Evolutionary conservation across 2,113 vertebrate genomes (phyloP).

Genomic region (Coturnix japonica): DNA sequence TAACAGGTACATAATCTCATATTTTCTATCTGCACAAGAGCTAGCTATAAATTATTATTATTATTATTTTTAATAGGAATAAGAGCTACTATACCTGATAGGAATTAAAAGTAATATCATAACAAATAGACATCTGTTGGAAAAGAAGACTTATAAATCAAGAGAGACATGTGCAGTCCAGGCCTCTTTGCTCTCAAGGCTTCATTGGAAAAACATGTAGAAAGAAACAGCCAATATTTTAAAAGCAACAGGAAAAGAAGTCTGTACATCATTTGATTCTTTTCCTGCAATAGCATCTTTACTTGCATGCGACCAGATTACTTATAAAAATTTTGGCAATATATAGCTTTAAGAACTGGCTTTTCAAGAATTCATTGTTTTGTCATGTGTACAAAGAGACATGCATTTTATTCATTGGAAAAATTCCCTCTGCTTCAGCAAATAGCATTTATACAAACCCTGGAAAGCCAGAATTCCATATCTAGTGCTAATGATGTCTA

Average conservation of each 20-base stretch:
- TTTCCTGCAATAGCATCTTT: not conserved
- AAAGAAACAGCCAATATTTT: conserved; percentile 44
- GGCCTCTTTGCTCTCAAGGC: not conserved
- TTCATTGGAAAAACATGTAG: conserved; percentile 61
- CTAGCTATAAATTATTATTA: not conserved
- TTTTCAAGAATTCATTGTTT: conserved; percentile 43
- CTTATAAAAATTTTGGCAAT: conserved; percentile 38
- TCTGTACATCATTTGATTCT: not conserved
- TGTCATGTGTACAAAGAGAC: not conserved
- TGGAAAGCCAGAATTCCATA: conserved; percentile 18
- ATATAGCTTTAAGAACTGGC: not conserved
- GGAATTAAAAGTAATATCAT: not conserved
- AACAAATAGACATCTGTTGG: conserved; percentile 21
- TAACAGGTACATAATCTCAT: not conserved
- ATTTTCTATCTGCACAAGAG: not conserved
- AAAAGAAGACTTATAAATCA: conserved; percentile 19
- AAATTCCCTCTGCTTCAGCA: conserved; percentile 16
- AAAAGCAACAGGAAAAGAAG: conserved; percentile 6
- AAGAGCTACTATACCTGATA: not conserved
- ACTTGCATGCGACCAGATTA: conserved; percentile 35
- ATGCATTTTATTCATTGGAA: not conserved
- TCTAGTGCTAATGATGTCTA: conserved; percentile 58
- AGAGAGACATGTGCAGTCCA: conserved; percentile 42
- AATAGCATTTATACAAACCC: conserved; percentile 18
- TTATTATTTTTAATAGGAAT: not conserved